Conservation (phyloP, 2,113 vertebrate genomes). For the Tautogolabrus adspersus region DNA sequence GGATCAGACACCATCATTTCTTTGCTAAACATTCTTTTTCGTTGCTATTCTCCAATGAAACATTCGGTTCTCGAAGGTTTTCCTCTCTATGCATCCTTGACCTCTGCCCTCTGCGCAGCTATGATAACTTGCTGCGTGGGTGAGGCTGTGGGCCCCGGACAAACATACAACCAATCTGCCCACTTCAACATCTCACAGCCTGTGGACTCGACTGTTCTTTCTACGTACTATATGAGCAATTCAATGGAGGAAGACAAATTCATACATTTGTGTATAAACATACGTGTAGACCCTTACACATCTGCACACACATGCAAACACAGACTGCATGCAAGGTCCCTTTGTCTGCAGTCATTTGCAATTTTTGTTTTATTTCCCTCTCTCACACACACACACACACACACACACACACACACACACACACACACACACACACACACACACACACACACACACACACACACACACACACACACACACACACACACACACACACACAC, state of each 20-base stretch:
- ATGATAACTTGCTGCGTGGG: slow-evolving; percentile 67
- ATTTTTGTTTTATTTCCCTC: neutral
- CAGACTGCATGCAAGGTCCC: neutral
- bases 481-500: slow-evolving; percentile 2
- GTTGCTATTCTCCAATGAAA: slow-evolving; percentile 33
- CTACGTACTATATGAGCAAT: neutral
- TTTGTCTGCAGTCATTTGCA: slow-evolving; percentile 5
- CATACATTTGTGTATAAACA: slow-evolving; percentile 1
- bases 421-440: slow-evolving; percentile 13
- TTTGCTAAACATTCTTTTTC: slow-evolving; percentile 11
- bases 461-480: slow-evolving; percentile 7
- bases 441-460: slow-evolving; percentile 4
- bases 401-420: slow-evolving; percentile 25
- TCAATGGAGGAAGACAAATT: slow-evolving; percentile 8
- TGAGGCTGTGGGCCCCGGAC: slow-evolving; percentile 37
- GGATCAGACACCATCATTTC: neutral
- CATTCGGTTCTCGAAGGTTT: slow-evolving; percentile 22
- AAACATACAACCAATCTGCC: slow-evolving; percentile 48
- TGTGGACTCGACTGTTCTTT: slow-evolving; percentile 41
- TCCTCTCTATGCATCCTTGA: slow-evolving; percentile 45
- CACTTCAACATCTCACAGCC: slow-evolving; percentile 55
- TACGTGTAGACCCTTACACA: neutral
- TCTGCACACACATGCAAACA: slow-evolving; percentile 3
- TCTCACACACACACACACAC: slow-evolving; percentile 4
- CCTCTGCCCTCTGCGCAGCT: slow-evolving; percentile 52